Base-by-base conservation (phyloP, 92 coral and sea anemone species). In the Desmophyllum pertusum region DNA sequence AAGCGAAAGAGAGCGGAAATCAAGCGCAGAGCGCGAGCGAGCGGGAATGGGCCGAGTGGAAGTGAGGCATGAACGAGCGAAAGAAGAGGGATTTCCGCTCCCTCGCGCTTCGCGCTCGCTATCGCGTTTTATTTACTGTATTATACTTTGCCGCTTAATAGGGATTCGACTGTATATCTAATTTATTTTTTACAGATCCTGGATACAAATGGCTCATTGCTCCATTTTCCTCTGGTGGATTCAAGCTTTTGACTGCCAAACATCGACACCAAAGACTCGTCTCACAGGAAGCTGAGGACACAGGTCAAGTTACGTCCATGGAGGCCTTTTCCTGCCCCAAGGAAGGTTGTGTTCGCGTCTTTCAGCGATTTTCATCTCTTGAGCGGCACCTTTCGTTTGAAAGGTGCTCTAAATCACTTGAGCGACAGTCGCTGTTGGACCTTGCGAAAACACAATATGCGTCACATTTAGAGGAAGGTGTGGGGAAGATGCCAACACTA, bases 281-380 rank as follows among this genome's bases (percentile, higher is more conserved):
- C 17, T 18, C 25, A 19, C 13, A 36, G 43, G 30, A 69, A 13
- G 4, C 55, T 50, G 55, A 10, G 17, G 55, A 50, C 19, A 50
- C 23, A 1, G 0, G 48, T 14, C 21, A 50, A 50, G 3, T 33
- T 59, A 17, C 62, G 62, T 18, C 11, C 10, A 62, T 8, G 37
- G 2, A 31, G 23, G 68, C 36, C 42, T 84, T 67, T 63, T 43
- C 81, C 14, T 88, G 94, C 42, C 91, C 94, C 37, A 74, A 88
- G 62, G 87, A 91, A 18, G 94, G 94, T 31, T 91, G 94, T 29
- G 52, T 74, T 42, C 85, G 77, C 30, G 86, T 82, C 15, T 89
- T 85, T 80, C 88, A 90, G 55, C 68, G 81, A 29, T 42, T 38
- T 31, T 53, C 84, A 0, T 59, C 73, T 6, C 81, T 87, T 18